Evolutionary conservation across 2,888 invertebrate species (phyloP), one percentile per base, ranked within the genome.

Genomic region (Lasius platythorax): DNA sequence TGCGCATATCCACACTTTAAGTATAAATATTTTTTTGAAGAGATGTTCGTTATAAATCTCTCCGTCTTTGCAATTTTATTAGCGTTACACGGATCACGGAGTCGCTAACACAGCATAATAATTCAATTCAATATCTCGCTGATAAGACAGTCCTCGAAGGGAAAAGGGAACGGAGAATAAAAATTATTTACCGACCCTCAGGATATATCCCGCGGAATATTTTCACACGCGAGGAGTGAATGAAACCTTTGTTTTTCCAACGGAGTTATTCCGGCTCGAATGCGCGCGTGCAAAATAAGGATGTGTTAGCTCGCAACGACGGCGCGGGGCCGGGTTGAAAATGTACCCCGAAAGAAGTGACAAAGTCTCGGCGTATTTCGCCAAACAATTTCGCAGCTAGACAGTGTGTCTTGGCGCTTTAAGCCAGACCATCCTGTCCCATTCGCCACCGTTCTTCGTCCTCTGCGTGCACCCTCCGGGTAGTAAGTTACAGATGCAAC

Each of bases 331-430:
- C 73, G 84, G 84, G 86, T 82, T 87, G 90, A 90, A 91, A 91
- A 91, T 92, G 91, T 90, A 91, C 84, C 87, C 87, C 79, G 87
- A 84, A 90, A 90, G 88, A 92, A 92, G 91, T 91, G 92, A 92
- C 92, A 92, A 92, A 92, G 92, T 91, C 91, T 87, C 87, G 84
- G 85, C 92, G 91, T 92, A 93, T 91, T 92, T 93, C 91, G 90
- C 91, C 92, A 91, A 92, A 93, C 93, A 92, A 92, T 92, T 93
- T 92, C 89, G 88, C 85, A 89, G 90, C 88, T 90, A 92, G 93
- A 92, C 93, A 91, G 86, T 90, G 88, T 90, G 92, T 89, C 91
- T 90, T 88, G 89, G 91, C 88, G 90, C 91, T 92, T 91, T 91
- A 91, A 92, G 88, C 91, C 89, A 91, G 92, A 89, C 90, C 91